Evolutionary conservation across 35 echinoderm and acorn worm genomes (phyloP).

Genomic region (Heliocidaris tuberculata): DNA sequence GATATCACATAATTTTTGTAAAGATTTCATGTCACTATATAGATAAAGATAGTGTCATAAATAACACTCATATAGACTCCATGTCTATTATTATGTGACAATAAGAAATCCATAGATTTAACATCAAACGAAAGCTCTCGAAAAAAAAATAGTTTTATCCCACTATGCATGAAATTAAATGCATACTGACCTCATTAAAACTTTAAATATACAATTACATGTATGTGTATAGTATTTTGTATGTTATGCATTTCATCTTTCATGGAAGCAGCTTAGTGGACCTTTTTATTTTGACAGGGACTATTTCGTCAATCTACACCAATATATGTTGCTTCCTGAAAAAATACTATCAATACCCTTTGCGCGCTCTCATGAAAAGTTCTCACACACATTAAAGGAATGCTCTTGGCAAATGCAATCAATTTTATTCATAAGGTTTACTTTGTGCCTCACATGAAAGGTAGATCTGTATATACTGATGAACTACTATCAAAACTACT

Average conservation of each 20-base stretch:
- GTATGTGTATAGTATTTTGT: not conserved
- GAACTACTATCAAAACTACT: constrained; percentile 38
- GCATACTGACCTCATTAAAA: too few relatives aligned
- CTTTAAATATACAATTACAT: not conserved
- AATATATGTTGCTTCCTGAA: not conserved
- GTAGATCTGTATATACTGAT: constrained; percentile 6
- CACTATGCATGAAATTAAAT: too few relatives aligned
- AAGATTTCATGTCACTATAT: too few relatives aligned
- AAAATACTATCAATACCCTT: not conserved
- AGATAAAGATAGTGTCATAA: too few relatives aligned
- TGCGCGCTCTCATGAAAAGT: not conserved
- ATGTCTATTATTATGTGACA: too few relatives aligned
- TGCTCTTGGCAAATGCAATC: constrained; percentile 21
- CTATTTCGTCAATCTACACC: not conserved
- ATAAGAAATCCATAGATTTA: too few relatives aligned
- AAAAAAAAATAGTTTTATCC: too few relatives aligned
- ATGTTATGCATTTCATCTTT: not conserved
- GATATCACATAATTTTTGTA: too few relatives aligned
- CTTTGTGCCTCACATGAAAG: constrained; percentile 14
- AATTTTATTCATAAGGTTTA: constrained; percentile 16
- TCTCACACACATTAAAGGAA: not conserved
- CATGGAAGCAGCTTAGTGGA: not conserved
- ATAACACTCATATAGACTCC: too few relatives aligned
- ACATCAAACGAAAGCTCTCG: too few relatives aligned
- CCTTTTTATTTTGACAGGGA: not conserved